These are phyloP conservation scores for Cercopithecus mona DNA, from an alignment of 2,113 vertebrate genomes.

Conservation along the genomic window DNA sequence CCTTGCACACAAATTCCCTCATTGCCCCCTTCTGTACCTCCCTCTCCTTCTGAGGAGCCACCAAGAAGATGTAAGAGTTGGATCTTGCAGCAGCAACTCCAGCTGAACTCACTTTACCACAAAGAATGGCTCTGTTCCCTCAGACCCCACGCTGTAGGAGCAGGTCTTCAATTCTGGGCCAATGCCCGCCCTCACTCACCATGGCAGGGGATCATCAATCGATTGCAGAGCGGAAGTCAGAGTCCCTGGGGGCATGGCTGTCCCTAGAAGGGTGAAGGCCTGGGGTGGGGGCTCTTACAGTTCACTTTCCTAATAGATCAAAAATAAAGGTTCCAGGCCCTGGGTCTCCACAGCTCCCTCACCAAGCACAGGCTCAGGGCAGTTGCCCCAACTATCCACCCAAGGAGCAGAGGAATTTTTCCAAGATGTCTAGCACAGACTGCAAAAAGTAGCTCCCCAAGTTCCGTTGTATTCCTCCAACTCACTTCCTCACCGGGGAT, in stretches of 20 bases:
- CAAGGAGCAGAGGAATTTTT: neutral
- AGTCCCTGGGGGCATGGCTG: neutral
- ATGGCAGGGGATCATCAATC: fast-evolving
- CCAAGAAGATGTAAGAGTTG: neutral
- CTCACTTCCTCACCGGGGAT: neutral
- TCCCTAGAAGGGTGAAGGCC: neutral
- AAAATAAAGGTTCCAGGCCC: neutral
- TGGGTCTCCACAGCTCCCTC: neutral
- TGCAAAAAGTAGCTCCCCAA: neutral
- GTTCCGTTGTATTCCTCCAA: neutral
- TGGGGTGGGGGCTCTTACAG: neutral
- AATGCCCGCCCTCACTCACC: neutral
- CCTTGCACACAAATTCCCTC: neutral
- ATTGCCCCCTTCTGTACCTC: too few relatives aligned
- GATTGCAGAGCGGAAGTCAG: neutral
- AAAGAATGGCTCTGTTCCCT: neutral
- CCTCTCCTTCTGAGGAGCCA: neutral
- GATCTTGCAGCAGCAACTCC: neutral
- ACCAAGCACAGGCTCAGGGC: neutral
- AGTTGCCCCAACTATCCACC: neutral
- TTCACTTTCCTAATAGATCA: neutral
- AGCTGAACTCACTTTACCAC: neutral
- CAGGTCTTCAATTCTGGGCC: neutral
- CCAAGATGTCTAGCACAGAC: neutral
- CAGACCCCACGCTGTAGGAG: neutral